Percentiles rank a stretch among this genome's conserved stretches.
These are phyloP conservation scores for Zeus faber DNA, from an alignment of 2,113 vertebrate species.

Conservation along the genomic window DNA sequence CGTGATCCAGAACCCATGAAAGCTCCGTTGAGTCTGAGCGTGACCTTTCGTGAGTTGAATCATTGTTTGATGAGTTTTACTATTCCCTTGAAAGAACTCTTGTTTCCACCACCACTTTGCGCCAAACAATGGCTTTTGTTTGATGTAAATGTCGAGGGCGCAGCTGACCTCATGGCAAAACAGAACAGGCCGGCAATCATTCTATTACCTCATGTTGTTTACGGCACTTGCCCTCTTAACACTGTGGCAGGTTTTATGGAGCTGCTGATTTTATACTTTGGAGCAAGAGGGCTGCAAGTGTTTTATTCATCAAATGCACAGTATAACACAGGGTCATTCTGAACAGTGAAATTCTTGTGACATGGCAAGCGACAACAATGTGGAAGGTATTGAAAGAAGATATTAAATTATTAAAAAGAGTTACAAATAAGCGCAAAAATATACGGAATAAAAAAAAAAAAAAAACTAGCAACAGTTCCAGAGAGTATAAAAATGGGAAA, in stretches of 20 bases:
- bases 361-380: too few species aligned
- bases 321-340: too few species aligned
- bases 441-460: too few species aligned
- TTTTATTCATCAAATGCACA: too few species aligned
- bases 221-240: conserved; percentile 1
- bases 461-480: too few species aligned
- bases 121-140: conserved; percentile 54
- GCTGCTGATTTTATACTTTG: background rate
- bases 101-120: conserved; percentile 22
- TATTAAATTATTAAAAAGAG: too few species aligned
- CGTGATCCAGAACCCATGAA: too few species aligned
- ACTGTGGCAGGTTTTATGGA: background rate
- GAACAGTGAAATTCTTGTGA: too few species aligned
- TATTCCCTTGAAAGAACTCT: conserved; percentile 34
- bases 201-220: conserved; percentile 13
- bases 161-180: background rate
- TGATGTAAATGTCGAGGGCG: conserved; percentile 7
- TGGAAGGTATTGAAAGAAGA: too few species aligned
- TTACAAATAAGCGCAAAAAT: too few species aligned
- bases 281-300: conserved; percentile 16
- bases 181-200: conserved; percentile 17
- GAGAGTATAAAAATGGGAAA: too few species aligned
- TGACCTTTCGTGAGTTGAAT: conserved; percentile 39
- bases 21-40: conserved; percentile 12
- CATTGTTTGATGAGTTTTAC: conserved; percentile 43